phyloP scores from a whole-genome alignment of 1,140 invertebrate genomes.

The Eubasilissa regina region DNA sequence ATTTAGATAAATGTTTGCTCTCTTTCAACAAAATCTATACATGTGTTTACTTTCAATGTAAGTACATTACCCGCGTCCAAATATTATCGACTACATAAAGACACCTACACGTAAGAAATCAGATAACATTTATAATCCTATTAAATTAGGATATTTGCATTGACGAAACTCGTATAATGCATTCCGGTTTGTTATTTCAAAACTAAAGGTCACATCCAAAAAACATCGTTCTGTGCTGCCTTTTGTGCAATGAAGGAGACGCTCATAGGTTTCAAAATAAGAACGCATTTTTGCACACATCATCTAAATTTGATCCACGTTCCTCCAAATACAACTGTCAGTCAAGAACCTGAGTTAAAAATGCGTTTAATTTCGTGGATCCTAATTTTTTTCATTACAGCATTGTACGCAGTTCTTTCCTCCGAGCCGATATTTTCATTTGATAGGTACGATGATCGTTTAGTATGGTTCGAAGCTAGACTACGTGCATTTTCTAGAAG shows the following conservation, averaged over 20 bases:
- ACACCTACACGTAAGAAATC: background rate
- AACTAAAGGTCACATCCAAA: slow-evolving; percentile 31
- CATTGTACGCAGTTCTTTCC: background rate
- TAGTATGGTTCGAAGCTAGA: background rate
- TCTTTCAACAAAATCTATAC: too few relatives aligned
- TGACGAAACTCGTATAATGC: slow-evolving; percentile 29
- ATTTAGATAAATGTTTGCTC: too few relatives aligned
- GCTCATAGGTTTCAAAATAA: slow-evolving; percentile 1
- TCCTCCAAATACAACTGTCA: background rate
- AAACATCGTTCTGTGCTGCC: slow-evolving; percentile 6
- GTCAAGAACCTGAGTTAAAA: too few relatives aligned
- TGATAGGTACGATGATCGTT: background rate
- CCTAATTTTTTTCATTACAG: background rate
- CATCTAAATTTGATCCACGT: background rate
- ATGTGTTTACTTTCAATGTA: too few relatives aligned
- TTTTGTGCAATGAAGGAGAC: slow-evolving; percentile 20
- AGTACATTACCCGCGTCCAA: too few relatives aligned
- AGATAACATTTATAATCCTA: background rate
- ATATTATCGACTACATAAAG: too few relatives aligned
- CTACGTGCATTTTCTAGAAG: slow-evolving; percentile 34
- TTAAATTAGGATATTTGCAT: slow-evolving; percentile 8
- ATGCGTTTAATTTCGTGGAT: background rate
- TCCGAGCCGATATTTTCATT: background rate
- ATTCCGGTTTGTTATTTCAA: slow-evolving; percentile 16
- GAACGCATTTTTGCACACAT: slow-evolving; percentile 29